Conservation (phyloP, 2,888 invertebrate species). For the Euzetes globulus region DNA sequence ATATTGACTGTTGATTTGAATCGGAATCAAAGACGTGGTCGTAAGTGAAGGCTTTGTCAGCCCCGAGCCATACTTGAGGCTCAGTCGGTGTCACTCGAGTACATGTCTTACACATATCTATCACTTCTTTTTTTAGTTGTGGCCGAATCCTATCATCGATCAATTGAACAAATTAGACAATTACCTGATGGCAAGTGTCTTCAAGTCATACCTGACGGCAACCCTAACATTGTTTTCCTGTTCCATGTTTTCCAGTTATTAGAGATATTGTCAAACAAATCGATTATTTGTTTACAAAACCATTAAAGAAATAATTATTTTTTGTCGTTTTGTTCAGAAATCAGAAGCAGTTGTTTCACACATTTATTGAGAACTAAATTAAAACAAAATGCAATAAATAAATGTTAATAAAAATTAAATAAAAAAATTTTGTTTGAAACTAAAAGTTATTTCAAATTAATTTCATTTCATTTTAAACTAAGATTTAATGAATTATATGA, state of each 20-base stretch:
- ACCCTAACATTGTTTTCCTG: constrained; percentile 34
- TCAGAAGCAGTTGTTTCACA: neutral
- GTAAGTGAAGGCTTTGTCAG: constrained; percentile 91
- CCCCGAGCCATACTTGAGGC: constrained; percentile 82
- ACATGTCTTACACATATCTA: constrained; percentile 90
- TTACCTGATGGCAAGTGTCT: neutral
- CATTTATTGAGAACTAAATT: neutral
- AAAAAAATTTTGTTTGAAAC: neutral
- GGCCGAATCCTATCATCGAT: constrained; percentile 72
- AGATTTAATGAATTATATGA: too few species aligned
- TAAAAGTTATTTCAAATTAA: neutral
- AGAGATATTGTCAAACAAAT: neutral
- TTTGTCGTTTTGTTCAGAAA: neutral
- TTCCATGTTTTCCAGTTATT: constrained; percentile 27
- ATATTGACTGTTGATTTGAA: constrained; percentile 66
- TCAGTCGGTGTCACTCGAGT: constrained; percentile 80
- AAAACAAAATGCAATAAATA: neutral
- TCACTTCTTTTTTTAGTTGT: constrained; percentile 80
- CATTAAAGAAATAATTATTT: neutral
- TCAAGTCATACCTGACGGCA: constrained; percentile 28
- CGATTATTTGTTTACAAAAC: constrained; percentile 12
- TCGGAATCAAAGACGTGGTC: constrained; percentile 86
- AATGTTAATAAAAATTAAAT: neutral
- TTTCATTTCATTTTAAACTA: neutral
- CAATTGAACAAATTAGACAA: constrained; percentile 1